Percentiles rank a stretch among this genome's conserved stretches.
Conservation (phyloP, 2,797 vertebrate genomes). For the Sciurus carolinensis region DNA sequence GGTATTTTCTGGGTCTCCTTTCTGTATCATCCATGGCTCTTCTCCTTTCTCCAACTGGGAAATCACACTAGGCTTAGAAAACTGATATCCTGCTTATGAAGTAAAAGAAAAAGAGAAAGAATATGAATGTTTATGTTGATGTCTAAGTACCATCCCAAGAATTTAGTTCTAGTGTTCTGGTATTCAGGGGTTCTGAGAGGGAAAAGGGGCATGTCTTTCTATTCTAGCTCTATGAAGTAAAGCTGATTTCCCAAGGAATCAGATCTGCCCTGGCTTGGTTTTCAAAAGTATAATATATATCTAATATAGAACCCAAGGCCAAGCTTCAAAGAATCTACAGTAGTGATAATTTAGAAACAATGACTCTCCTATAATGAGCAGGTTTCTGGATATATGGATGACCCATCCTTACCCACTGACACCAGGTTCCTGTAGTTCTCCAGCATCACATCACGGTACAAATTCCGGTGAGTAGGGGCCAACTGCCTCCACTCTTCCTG, state of each 20-base stretch:
- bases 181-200: slow-evolving; percentile 7
- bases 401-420: slow-evolving; percentile 77
- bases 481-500: slow-evolving; percentile 79
- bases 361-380: neutral
- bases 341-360: slow-evolving; percentile 20
- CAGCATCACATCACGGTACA: slow-evolving; percentile 84
- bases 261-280: neutral
- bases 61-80: slow-evolving; percentile 82
- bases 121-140: neutral
- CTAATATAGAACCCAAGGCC: slow-evolving; percentile 30
- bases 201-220: neutral
- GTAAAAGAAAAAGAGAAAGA: neutral
- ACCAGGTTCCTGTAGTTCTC: slow-evolving; percentile 83
- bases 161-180: neutral
- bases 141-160: slow-evolving; percentile 15
- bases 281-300: slow-evolving; percentile 45
- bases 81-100: slow-evolving; percentile 74
- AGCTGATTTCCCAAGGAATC: slow-evolving; percentile 11
- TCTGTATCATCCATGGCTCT: slow-evolving; percentile 76
- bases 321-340: neutral
- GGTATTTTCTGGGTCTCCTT: slow-evolving; percentile 43
- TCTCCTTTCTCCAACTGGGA: slow-evolving; percentile 82
- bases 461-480: slow-evolving; percentile 27
- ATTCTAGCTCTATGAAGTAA: slow-evolving; percentile 8
- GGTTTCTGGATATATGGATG: neutral